Percentiles rank a stretch among this genome's conserved stretches.
Evolutionary conservation across 2,888 invertebrate genomes (phyloP).

Genomic region (Celastrina argiolus): DNA sequence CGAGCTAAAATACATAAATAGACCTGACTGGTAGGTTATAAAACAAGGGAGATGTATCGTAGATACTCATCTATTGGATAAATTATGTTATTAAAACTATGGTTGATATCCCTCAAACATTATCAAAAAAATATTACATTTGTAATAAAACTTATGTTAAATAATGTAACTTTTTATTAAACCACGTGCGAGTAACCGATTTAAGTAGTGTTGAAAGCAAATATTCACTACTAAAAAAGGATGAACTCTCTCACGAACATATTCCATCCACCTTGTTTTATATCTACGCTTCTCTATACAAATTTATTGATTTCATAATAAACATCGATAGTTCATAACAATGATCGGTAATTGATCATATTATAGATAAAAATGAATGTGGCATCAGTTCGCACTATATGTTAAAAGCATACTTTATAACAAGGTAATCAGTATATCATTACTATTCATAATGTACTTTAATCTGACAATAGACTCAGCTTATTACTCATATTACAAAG

Average conservation of each 20-base stretch:
- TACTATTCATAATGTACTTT: not conserved
- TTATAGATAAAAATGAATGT: not conserved
- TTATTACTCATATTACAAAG: not conserved
- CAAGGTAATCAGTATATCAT: not conserved
- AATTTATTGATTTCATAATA: not conserved
- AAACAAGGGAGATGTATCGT: conserved; percentile 1
- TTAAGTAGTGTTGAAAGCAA: not conserved
- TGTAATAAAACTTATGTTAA: too few species aligned
- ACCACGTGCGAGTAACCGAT: not conserved
- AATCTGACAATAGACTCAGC: not conserved
- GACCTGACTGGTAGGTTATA: not conserved
- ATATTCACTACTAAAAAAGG: not conserved
- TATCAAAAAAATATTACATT: too few species aligned
- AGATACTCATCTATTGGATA: not conserved
- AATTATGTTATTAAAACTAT: not conserved
- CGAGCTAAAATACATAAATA: not conserved
- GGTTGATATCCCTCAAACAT: too few species aligned
- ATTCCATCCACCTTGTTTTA: not conserved
- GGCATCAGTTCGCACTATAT: not conserved
- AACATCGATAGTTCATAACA: not conserved
- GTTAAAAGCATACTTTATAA: not conserved
- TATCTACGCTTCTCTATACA: not conserved
- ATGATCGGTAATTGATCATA: not conserved
- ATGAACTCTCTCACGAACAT: not conserved
- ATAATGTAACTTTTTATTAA: too few species aligned